Evolutionary conservation across 2,113 vertebrate species (phyloP), one percentile per base, ranked within the genome.

Genomic region (Chitala chitala): DNA sequence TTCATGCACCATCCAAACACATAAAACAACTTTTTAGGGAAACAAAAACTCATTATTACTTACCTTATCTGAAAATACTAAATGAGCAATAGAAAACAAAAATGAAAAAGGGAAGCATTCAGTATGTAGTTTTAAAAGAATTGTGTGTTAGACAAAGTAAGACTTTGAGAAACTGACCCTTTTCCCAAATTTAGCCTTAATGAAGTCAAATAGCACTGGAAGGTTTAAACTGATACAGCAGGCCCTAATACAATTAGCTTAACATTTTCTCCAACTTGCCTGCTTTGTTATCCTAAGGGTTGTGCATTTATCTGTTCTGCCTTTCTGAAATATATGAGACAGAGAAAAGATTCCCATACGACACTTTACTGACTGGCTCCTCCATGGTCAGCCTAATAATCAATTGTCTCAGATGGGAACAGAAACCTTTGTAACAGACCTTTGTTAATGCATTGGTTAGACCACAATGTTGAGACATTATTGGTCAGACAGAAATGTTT

Each of bases 151-250:
- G n/a, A n/a, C 12, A 46, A 4, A 80, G 82, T 75, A 66, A 79
- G 74, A 74, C 56, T 50, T 58, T 63, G 59, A 56, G 63, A 77
- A 66, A 31, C 54, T 44, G 69, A 63, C 65, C 69, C 63, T 79
- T 79, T 74, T 73, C 24, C 68, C 69, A 71, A 74, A 59, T 78
- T 75, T 79, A 78, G 73, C 78, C 69, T 61, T 82, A 86, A 86
- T 85, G 82, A 84, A 87, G 86, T 87, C 85, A 87, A 86, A 87
- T 87, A 84, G 84, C 77, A 81, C 79, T 86, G 80, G 76, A 87
- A 86, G 82, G 75, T 78, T 79, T 78, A 82, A 82, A 82, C 85
- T 79, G 83, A 87, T 85, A 84, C 80, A 83, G 83, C 79, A 83
- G 84, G 83, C 83, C 79, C 84, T 84, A 84, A 88, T 86, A 82